phyloP scores from a whole-genome alignment of 2,797 vertebrate genomes.

The Buceros bicornis region DNA sequence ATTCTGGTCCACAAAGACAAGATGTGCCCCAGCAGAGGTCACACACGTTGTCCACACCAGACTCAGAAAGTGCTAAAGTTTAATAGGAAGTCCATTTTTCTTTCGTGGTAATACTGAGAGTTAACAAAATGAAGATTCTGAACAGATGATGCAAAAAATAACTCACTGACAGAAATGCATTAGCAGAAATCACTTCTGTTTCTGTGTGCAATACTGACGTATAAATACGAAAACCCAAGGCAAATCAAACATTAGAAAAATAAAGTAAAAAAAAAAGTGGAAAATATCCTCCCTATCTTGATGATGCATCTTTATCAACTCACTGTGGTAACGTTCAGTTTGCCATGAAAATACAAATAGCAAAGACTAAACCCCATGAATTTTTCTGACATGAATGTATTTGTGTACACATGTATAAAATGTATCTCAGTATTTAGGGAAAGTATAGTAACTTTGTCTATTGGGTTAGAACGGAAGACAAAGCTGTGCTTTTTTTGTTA shows the following conservation, averaged over 20 bases:
- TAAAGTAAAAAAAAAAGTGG: background rate
- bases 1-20: background rate
- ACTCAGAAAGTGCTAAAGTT: background rate
- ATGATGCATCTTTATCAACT: background rate
- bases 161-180: background rate
- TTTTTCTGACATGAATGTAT: background rate
- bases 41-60: background rate
- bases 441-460: background rate
- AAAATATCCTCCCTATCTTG: background rate
- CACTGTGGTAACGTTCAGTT: background rate
- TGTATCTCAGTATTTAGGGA: background rate
- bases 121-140: background rate
- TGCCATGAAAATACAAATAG: background rate
- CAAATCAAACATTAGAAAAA: background rate
- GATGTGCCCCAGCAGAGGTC: background rate
- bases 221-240: background rate
- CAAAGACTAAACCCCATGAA: background rate
- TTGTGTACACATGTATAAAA: background rate
- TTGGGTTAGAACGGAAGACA: background rate
- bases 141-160: background rate
- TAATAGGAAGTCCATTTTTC: background rate
- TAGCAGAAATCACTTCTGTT: background rate
- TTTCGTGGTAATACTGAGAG: background rate
- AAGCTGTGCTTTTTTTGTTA: background rate
- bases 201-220: background rate